Evolutionary conservation across 1,140 invertebrate species (phyloP).

Genomic region (Tetragnatha versicolor): DNA sequence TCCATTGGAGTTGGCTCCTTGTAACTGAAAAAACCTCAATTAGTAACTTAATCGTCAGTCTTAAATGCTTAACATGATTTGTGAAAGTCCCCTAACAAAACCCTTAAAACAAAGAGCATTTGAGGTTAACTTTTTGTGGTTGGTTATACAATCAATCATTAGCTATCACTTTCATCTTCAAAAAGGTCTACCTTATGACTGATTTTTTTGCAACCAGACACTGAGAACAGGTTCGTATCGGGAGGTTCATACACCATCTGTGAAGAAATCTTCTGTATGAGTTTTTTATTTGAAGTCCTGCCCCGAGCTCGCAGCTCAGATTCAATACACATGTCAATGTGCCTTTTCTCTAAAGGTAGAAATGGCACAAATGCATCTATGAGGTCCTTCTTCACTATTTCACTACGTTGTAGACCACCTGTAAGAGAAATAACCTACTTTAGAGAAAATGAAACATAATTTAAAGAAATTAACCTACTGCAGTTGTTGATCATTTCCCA

Average conservation of each 20-base stretch:
- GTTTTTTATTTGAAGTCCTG: constrained; percentile 6
- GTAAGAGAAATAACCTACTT: no score
- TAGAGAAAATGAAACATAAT: background rate
- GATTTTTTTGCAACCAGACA: constrained; percentile 68
- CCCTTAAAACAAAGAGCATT: no score
- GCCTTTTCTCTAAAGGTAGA: constrained; percentile 84
- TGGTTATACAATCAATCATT: no score
- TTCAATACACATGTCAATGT: constrained; percentile 77
- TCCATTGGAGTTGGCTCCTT: no score
- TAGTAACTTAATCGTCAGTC: no score
- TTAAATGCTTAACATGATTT: no score
- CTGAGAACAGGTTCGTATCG: constrained; percentile 65
- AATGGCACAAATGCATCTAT: constrained; percentile 95
- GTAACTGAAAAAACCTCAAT: no score
- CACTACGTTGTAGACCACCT: constrained; percentile 80
- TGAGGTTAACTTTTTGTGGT: no score
- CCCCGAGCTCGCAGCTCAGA: constrained; percentile 62
- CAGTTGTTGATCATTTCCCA: background rate
- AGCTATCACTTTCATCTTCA: background rate
- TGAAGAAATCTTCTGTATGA: constrained; percentile 61
- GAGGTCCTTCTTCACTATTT: constrained; percentile 80
- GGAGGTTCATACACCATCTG: constrained; percentile 65
- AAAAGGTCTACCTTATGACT: constrained; percentile 62
- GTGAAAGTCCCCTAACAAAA: no score
- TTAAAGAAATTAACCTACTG: background rate